Percentiles rank a stretch among this genome's conserved stretches.
These are phyloP conservation scores for Fringilla coelebs DNA, from an alignment of 2,797 vertebrate species.

Conservation along the genomic window DNA sequence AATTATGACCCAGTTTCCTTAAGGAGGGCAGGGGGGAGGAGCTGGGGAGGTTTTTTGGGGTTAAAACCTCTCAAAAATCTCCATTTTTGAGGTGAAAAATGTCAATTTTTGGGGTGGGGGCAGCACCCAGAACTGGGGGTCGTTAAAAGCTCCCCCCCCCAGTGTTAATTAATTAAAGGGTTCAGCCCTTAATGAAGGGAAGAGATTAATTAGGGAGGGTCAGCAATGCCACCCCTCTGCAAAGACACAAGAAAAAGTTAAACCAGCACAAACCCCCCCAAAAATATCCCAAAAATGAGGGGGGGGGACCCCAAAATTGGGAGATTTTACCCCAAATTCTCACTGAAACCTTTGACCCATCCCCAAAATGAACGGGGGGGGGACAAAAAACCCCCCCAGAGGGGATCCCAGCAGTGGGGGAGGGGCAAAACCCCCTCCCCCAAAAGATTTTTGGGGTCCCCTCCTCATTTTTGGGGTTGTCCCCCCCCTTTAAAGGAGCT, in stretches of 20 bases:
- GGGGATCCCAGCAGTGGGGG: background rate
- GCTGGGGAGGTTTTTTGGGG: background rate
- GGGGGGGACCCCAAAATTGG: accelerated
- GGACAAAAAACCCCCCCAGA: background rate
- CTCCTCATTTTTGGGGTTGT: background rate
- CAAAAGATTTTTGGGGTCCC: background rate
- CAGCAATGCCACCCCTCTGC: background rate
- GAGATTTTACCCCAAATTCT: background rate
- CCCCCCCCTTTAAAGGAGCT: background rate
- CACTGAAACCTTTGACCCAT: background rate
- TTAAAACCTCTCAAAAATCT: background rate
- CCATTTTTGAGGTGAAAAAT: background rate
- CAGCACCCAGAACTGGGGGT: background rate
- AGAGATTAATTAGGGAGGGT: background rate
- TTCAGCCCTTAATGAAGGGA: no score
- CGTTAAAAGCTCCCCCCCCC: accelerated
- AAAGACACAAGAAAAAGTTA: background rate
- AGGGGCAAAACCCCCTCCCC: background rate
- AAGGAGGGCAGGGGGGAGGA: background rate
- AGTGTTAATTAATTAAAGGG: background rate
- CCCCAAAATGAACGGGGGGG: background rate
- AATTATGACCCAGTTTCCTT: background rate
- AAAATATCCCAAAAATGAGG: no score
- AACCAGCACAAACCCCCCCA: background rate
- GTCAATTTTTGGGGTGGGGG: background rate